Conservation (phyloP, 2,113 vertebrate species). For the Corydoras maculifer region DNA sequence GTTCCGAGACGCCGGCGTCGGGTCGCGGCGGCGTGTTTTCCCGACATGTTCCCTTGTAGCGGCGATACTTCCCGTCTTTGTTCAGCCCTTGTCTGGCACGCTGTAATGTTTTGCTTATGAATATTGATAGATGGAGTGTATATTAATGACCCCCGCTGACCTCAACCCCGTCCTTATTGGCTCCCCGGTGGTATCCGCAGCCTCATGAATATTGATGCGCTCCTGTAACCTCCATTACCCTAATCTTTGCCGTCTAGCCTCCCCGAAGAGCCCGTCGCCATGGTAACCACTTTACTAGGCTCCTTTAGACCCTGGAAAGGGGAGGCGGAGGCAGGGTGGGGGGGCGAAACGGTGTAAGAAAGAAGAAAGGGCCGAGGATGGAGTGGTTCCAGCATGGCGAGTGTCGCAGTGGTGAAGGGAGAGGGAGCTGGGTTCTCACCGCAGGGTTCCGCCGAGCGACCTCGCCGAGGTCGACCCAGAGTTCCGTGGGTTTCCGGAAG, state of each 20-base stretch:
- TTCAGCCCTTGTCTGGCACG: constrained; percentile 75
- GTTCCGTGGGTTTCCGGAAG: no score
- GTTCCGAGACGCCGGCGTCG: constrained; percentile 36
- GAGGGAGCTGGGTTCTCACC: not conserved
- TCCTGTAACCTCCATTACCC: constrained; percentile 81
- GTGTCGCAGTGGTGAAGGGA: constrained; percentile 12
- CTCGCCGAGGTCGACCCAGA: not conserved
- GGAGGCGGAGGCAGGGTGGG: constrained; percentile 31
- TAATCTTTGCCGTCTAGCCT: constrained; percentile 80
- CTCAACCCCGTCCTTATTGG: constrained; percentile 81
- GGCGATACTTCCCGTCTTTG: constrained; percentile 73
- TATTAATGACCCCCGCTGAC: constrained; percentile 78
- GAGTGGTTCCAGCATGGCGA: constrained; percentile 20
- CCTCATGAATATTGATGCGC: constrained; percentile 77
- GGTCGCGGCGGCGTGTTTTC: constrained; percentile 48
- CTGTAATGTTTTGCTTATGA: constrained; percentile 80
- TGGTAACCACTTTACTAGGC: constrained; percentile 72
- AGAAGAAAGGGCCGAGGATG: constrained; percentile 46
- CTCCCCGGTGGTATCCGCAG: constrained; percentile 71
- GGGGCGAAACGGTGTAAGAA: constrained; percentile 62
- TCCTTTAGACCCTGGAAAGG: constrained; percentile 60
- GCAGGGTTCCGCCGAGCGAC: not conserved
- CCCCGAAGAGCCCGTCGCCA: constrained; percentile 73
- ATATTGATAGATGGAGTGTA: constrained; percentile 80
- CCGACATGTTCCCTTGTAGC: constrained; percentile 65